Evolutionary conservation across 2,113 vertebrate species (phyloP).

Genomic region (Irena cyanogastra): DNA sequence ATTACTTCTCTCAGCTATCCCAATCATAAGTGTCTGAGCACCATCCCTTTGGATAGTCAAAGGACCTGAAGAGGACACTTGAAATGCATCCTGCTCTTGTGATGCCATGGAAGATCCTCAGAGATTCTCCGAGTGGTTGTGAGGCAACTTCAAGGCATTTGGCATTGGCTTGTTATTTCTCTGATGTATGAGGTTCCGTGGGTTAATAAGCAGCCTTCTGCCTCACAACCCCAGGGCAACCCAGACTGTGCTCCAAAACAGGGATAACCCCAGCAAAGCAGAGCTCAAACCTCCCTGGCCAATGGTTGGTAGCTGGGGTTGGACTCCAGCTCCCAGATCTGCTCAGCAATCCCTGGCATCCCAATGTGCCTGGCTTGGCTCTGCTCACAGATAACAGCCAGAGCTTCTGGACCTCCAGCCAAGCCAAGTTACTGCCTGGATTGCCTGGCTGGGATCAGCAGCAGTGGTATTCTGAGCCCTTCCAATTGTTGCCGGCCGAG

Average conservation of each 20-base stretch:
- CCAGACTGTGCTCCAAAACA: neutral
- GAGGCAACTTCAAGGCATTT: neutral
- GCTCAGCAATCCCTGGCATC: neutral
- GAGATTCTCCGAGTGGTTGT: neutral
- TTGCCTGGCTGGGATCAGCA: neutral
- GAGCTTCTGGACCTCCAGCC: neutral
- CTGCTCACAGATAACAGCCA: neutral
- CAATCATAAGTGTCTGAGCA: neutral
- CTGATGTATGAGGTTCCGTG: neutral
- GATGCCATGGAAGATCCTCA: neutral
- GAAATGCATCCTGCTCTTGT: neutral
- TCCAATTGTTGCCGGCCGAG: neutral
- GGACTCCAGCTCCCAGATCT: neutral
- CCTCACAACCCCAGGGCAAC: neutral
- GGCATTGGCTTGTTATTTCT: neutral
- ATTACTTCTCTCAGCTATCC: neutral
- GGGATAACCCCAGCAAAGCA: neutral
- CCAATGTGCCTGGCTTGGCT: neutral
- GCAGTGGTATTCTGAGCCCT: neutral
- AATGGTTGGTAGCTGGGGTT: neutral
- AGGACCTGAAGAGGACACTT: neutral
- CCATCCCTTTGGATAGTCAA: neutral
- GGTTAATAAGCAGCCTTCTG: neutral
- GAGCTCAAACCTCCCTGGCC: neutral
- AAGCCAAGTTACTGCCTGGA: neutral